Conservation (phyloP, 23 tunicate species). For the Ciona savignyi region DNA sequence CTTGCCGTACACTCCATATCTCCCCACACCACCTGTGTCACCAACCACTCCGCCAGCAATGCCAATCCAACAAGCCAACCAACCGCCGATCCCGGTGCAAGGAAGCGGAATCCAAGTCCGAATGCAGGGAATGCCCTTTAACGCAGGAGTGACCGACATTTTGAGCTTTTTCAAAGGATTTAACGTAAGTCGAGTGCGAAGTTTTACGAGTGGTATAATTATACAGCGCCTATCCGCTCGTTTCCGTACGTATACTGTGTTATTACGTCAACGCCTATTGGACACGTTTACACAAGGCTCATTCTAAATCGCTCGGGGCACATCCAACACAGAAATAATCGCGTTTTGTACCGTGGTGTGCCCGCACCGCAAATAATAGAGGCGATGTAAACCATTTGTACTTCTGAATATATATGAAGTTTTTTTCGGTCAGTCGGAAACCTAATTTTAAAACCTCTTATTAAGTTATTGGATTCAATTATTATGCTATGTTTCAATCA, state of each 20-base stretch:
- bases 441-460: no score
- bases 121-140: slow-evolving; percentile 79
- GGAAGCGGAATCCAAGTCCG: slow-evolving; percentile 52
- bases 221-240: neutral
- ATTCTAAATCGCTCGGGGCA: neutral
- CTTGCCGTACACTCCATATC: slow-evolving; percentile 67
- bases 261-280: neutral
- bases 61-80: neutral
- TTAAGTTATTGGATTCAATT: no score
- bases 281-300: neutral
- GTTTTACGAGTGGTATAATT: neutral
- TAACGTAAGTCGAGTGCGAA: slow-evolving; percentile 37
- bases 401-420: no score
- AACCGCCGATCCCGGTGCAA: neutral
- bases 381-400: no score
- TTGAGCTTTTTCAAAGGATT: slow-evolving; percentile 57
- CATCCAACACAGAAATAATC: neutral
- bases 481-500: no score
- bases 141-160: slow-evolving; percentile 66
- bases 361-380: neutral
- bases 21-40: slow-evolving; percentile 82
- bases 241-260: neutral
- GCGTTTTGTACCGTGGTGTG: neutral
- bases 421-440: no score
- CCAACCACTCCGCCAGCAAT: slow-evolving; percentile 38